Conservation (phyloP, 1,140 invertebrate genomes). For the Drosophila orosa region DNA sequence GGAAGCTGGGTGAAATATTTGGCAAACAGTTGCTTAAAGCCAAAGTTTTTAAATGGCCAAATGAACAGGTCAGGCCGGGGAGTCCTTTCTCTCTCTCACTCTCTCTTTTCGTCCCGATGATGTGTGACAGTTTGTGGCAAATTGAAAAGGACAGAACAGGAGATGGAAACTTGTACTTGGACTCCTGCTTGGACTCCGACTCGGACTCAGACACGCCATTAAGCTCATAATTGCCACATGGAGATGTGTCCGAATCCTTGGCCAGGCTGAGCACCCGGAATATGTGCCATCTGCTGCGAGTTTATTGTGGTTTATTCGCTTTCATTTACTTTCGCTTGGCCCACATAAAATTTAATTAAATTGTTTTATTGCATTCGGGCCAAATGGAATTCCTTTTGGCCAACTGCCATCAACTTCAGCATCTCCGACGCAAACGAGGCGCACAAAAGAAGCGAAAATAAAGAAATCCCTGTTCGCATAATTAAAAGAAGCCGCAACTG, state of each 20-base stretch:
- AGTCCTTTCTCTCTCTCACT: background rate
- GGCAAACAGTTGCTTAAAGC: slow-evolving; percentile 52
- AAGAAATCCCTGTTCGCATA: slow-evolving; percentile 50
- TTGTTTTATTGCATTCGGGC: slow-evolving; percentile 69
- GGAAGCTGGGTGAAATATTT: slow-evolving; percentile 39
- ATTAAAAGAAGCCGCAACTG: slow-evolving; percentile 51
- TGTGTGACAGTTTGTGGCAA: slow-evolving; percentile 65
- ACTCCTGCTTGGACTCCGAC: background rate
- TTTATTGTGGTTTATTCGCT: slow-evolving; percentile 75
- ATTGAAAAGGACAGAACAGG: slow-evolving; percentile 46
- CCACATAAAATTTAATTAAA: slow-evolving; percentile 76
- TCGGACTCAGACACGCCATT: slow-evolving; percentile 41
- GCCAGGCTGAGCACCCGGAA: slow-evolving; percentile 4
- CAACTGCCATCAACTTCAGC: slow-evolving; percentile 27
- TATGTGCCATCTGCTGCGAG: slow-evolving; percentile 59
- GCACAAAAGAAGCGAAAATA: slow-evolving; percentile 36
- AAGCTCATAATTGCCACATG: slow-evolving; percentile 69
- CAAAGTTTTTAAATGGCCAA: slow-evolving; percentile 38
- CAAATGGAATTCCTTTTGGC: slow-evolving; percentile 55
- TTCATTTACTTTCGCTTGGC: slow-evolving; percentile 66
- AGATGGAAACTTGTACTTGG: background rate
- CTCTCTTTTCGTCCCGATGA: slow-evolving; percentile 30
- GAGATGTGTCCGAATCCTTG: slow-evolving; percentile 21
- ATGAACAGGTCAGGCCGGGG: slow-evolving; percentile 22
- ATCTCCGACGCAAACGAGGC: slow-evolving; percentile 4